Evolutionary conservation across 1,140 invertebrate species (phyloP), one percentile per base, ranked within the genome.

Genomic region (Ooceraea biroi): DNA sequence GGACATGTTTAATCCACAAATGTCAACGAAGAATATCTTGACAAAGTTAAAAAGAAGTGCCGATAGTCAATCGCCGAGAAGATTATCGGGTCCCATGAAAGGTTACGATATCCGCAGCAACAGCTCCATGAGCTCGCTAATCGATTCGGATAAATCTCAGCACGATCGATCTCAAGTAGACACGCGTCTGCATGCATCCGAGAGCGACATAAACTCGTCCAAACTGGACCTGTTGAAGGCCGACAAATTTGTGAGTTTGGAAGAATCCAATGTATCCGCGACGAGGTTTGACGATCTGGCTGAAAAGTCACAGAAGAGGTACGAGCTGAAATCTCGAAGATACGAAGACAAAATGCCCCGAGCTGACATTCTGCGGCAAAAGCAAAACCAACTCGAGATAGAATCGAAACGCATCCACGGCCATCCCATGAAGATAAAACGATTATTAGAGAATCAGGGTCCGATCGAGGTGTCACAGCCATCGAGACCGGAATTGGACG

Each of bases 1-100:
- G 25, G 92, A 94, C 52, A 94, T 94, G 94, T 94, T 95, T 17
- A 94, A 94, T 90, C 93, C 93, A n/a, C 93, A 94, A 85, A 94
- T 94, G 92, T 94, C 94, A 30, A 94, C 94, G 10, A 94, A 94
- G 78, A 94, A 94, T 84, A 94, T 94, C 76, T 87, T 94, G 46
- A 94, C 94, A 0, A 94, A 94, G 85, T 72, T 94, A 5, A 95
- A 95, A 72, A 91, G 93, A 82, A 94, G 91, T 12, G 93, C 94
- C 0, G 94, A 94, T 50, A 91, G 90, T 76, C 93, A 94, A 72
- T 94, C 94, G 0, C 94, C 94, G 5, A 89, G 94, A 19, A 89
- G 93, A 80, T 87, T 94, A 41, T 94, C 93, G 1, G 94, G 94
- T 3, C 94, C 94, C 7, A 94, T 94, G 94, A 94, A 94, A 63